Conservation (phyloP, 1,140 invertebrate species). For the Asbolus verrucosus region DNA sequence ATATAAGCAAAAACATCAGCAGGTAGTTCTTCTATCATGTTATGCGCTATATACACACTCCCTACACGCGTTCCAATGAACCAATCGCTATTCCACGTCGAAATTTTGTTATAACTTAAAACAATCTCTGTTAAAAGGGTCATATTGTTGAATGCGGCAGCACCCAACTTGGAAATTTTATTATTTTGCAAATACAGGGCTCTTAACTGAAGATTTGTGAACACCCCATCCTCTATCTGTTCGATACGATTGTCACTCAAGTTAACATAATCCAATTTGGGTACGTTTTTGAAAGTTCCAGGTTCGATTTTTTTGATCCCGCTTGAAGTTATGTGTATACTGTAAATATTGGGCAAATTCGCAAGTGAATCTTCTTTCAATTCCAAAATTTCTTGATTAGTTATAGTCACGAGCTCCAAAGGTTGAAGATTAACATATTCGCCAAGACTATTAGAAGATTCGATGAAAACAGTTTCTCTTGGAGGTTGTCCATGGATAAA, state of each 20-base stretch:
- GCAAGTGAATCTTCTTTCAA: conserved; percentile 1
- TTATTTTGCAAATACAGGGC: background rate
- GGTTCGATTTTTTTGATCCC: conserved; percentile 16
- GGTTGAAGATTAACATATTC: conserved; percentile 13
- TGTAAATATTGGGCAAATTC: conserved; percentile 5
- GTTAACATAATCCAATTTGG: background rate
- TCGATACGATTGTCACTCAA: conserved; percentile 1
- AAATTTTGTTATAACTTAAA: conserved; percentile 12
- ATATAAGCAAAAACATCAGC: conserved; percentile 3
- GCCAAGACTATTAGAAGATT: background rate
- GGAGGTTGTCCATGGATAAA: background rate
- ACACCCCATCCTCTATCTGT: conserved; percentile 17
- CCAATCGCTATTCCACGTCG: conserved; percentile 12
- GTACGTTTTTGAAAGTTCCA: conserved; percentile 9
- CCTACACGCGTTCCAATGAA: conserved; percentile 8
- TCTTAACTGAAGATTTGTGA: conserved; percentile 1
- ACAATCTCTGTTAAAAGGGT: background rate
- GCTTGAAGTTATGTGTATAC: background rate
- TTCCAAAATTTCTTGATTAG: background rate
- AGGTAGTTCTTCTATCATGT: conserved; percentile 15
- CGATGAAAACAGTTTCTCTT: background rate
- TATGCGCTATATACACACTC: background rate
- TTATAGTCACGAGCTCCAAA: background rate
- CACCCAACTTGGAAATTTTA: conserved; percentile 1
- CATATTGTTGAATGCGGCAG: conserved; percentile 21